phyloP scores from a whole-genome alignment of 2,888 invertebrate species.

The Polymixis flavicincta region DNA sequence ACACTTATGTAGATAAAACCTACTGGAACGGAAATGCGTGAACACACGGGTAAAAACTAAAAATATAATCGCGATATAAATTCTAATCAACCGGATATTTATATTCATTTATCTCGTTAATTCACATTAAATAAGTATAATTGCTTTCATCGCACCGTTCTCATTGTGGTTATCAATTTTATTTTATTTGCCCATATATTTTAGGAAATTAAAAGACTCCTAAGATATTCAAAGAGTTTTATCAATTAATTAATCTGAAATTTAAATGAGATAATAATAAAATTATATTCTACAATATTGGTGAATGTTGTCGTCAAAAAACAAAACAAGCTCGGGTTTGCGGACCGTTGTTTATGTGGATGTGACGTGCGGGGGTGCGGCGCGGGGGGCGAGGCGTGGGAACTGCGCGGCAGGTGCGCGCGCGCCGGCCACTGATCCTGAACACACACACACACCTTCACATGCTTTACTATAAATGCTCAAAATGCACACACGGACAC shows the following conservation, averaged over 20 bases:
- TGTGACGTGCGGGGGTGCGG: slow-evolving; percentile 81
- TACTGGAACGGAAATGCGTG: slow-evolving; percentile 45
- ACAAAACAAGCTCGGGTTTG: slow-evolving; percentile 77
- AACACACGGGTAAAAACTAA: slow-evolving; percentile 40
- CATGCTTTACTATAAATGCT: slow-evolving; percentile 69
- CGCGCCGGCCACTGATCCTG: slow-evolving; percentile 90
- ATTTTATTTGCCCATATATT: slow-evolving; percentile 48
- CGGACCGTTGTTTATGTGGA: slow-evolving; percentile 84
- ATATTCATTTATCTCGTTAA: slow-evolving; percentile 52
- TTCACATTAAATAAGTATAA: slow-evolving; percentile 45
- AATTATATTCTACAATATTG: slow-evolving; percentile 68
- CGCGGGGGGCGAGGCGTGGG: slow-evolving; percentile 85
- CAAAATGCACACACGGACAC: slow-evolving; percentile 69
- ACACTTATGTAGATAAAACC: slow-evolving; percentile 24
- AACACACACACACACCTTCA: slow-evolving; percentile 78
- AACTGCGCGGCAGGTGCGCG: slow-evolving; percentile 90
- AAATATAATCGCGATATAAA: slow-evolving; percentile 44
- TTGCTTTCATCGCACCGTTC: slow-evolving; percentile 49
- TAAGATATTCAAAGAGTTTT: slow-evolving; percentile 57
- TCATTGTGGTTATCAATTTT: slow-evolving; percentile 53
- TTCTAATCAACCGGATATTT: slow-evolving; percentile 46
- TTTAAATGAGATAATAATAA: slow-evolving; percentile 65
- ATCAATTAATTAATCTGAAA: slow-evolving; percentile 70
- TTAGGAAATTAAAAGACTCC: slow-evolving; percentile 40
- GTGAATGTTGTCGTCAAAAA: slow-evolving; percentile 70